A percentile compares a stretch with the other conserved stretches of the same genome.
phyloP scores from a whole-genome alignment of 1,140 invertebrate species.

The Drosophila aff. region DNA sequence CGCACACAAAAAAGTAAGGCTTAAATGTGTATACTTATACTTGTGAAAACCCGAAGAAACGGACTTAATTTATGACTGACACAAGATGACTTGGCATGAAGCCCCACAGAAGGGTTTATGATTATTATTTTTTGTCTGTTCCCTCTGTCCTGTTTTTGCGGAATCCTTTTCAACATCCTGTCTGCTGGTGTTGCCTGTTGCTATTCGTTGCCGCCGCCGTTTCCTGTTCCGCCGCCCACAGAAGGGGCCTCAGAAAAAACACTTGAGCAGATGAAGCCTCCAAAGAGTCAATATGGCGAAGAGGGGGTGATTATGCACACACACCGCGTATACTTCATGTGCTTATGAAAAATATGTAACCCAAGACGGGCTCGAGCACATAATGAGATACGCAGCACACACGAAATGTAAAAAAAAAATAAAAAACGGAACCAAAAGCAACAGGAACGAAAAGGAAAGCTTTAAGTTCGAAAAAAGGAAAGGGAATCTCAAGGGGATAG shows the following conservation, averaged over 20 bases:
- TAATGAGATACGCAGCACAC: conserved; percentile 70
- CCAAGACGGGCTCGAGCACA: conserved; percentile 74
- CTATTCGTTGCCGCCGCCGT: conserved; percentile 57
- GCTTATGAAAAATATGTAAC: conserved; percentile 81
- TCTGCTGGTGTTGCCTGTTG: conserved; percentile 43
- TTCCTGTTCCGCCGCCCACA: conserved; percentile 29
- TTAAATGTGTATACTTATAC: not conserved
- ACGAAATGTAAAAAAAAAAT: conserved; percentile 39
- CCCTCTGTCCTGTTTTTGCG: conserved; percentile 42
- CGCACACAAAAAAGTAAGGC: not conserved
- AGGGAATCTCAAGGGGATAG: conserved; percentile 2
- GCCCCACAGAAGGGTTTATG: conserved; percentile 61
- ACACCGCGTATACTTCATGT: conserved; percentile 24
- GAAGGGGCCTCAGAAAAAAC: conserved; percentile 55
- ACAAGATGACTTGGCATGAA: conserved; percentile 62
- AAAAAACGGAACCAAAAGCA: conserved; percentile 27
- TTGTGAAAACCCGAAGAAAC: conserved; percentile 48
- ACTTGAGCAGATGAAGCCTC: conserved; percentile 75
- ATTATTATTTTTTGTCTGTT: conserved; percentile 26
- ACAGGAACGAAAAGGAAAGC: conserved; percentile 68
- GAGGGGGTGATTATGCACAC: conserved; percentile 40
- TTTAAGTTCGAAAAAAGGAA: conserved; percentile 25
- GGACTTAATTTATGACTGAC: conserved; percentile 77
- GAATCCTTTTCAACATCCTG: conserved; percentile 72
- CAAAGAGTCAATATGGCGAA: conserved; percentile 60